phyloP scores from a whole-genome alignment of 2,888 invertebrate species.

The Drosophila subsilvestris region DNA sequence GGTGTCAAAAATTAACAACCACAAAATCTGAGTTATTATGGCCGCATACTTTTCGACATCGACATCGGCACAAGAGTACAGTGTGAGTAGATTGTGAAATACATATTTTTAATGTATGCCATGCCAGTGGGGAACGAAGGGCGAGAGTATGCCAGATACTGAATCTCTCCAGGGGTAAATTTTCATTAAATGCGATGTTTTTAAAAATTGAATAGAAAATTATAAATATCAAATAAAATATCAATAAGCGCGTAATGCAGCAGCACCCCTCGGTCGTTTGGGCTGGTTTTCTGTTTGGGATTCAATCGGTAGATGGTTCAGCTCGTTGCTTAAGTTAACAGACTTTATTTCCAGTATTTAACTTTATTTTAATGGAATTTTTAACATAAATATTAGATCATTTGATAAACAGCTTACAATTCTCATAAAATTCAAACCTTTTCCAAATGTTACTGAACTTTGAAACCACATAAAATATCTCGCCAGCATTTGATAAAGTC shows the following conservation, averaged over 20 bases:
- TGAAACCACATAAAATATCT: background rate
- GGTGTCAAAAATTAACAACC: constrained; percentile 75
- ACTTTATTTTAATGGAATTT: background rate
- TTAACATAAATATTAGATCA: background rate
- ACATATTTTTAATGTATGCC: background rate
- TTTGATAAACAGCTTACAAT: background rate
- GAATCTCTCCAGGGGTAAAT: background rate
- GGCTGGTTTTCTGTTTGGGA: background rate
- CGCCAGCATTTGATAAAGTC: background rate
- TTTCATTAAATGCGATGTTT: background rate
- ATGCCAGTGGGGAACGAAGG: background rate
- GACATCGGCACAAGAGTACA: constrained; percentile 8
- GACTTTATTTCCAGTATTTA: background rate
- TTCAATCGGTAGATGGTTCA: background rate
- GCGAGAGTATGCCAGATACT: background rate
- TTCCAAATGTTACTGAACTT: background rate
- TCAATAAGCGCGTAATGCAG: too few species aligned
- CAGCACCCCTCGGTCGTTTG: background rate
- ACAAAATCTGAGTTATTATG: constrained; percentile 76
- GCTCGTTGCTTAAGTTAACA: background rate
- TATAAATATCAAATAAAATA: too few species aligned
- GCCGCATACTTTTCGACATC: constrained; percentile 52
- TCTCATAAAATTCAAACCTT: background rate
- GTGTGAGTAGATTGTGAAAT: constrained; percentile 27
- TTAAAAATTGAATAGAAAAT: background rate